Conservation (phyloP, 2,888 invertebrate genomes). For the Heliconius hortense region DNA sequence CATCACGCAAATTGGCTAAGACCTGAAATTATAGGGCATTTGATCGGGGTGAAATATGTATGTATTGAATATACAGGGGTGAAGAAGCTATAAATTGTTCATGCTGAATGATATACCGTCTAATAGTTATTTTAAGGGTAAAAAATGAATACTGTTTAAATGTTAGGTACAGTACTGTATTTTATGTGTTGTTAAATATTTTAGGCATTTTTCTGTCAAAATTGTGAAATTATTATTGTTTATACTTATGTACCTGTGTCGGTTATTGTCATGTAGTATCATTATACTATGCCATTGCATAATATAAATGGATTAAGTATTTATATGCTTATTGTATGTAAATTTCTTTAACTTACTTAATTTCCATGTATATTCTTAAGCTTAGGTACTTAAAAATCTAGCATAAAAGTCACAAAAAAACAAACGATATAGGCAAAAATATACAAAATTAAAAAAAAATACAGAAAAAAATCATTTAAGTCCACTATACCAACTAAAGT, state of each 20-base stretch:
- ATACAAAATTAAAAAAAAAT: not conserved
- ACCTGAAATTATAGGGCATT: constrained; percentile 43
- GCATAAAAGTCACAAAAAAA: not conserved
- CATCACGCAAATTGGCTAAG: constrained; percentile 42
- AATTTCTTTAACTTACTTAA: no score
- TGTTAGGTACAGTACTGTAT: not conserved
- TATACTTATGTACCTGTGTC: no score
- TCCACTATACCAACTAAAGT: constrained; percentile 20
- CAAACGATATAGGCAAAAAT: not conserved
- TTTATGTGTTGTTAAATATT: no score
- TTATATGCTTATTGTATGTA: not conserved
- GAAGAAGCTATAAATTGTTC: constrained; percentile 17
- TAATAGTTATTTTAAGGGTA: not conserved
- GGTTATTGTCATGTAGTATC: not conserved
- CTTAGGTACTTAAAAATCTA: not conserved
- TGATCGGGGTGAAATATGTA: constrained; percentile 44
- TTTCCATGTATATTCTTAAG: not conserved
- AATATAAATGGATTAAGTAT: not conserved
- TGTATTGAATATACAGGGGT: constrained; percentile 30
- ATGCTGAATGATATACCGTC: not conserved
- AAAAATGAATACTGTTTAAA: not conserved
- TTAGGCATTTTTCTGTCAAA: not conserved
- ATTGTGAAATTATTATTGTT: not conserved
- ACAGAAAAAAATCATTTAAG: not conserved
- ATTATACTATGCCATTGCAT: not conserved